Evolutionary conservation across 2,888 invertebrate species (phyloP), one percentile per base, ranked within the genome.

Genomic region (Parasteatoda lunata): DNA sequence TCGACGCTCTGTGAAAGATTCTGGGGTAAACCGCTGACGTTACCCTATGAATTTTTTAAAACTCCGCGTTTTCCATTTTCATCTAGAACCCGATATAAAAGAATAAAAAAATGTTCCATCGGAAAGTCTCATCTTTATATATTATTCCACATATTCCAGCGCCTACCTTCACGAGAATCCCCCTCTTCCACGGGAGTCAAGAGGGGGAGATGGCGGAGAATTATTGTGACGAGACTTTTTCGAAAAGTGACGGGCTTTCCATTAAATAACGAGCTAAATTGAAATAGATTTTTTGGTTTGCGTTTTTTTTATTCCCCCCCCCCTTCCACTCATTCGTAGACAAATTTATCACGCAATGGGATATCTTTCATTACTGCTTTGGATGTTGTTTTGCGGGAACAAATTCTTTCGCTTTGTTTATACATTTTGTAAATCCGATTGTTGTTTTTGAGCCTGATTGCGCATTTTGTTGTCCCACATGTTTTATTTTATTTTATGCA

Each of bases 241-340:
- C 48, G 52, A 52, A 64, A 81, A 81, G 54, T 68, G 75, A 81
- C 66, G 73, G 70, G 52, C 70, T 48, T 70, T 70, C 82, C 82
- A 82, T 82, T 82, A 75, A 82, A 76, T 82, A 82, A 82, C 82
- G 82, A 82, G 70, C 75, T 76, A 82, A 82, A 82, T 82, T 82
- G 82, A 82, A 82, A 76, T 76, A 69, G 76, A 68, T 76, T 73
- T 68, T 45, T 66, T 77, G 15, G 49, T 69, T 71, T 71, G 65
- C 30, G 45, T 30, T 49, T 79, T 49, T 49, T 49, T 47, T 13
- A 45, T 54, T 45, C 4, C 52, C 47, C 54, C 48, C 9, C 52
- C 47, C 30, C 11, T 15, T 7, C 51, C 7, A 65, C 11, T 65
- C 7, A 47, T 49, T 5, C 69, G 5, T 15, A n/a, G 15, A 8